Evolutionary conservation across 2,888 invertebrate species (phyloP), one percentile per base, ranked within the genome.

Genomic region (Epicampocera succincta): DNA sequence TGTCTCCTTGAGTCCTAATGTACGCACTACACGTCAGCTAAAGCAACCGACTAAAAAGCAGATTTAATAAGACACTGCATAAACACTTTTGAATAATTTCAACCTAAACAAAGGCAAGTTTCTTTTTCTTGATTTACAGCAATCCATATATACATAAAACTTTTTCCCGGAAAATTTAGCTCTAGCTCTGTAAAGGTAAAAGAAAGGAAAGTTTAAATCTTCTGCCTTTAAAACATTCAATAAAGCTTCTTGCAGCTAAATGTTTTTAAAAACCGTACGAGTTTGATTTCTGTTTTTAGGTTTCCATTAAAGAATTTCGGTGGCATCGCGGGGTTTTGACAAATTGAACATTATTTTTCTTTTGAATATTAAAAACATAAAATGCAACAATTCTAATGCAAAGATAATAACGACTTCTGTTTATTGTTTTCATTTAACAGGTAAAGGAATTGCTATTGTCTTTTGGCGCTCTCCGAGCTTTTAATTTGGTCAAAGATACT

Each of bases 401-500:
- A 29, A 52, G 40, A 69, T 56, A 44, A 52, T 69, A 72, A 65
- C 15, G 17, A 0, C 4, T 38, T 33, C 9, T 21, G 38, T 13
- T n/a, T 17, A 33, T 33, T 60, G 3, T 46, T 44, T 52, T n/a
- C 33, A 52, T 77, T 52, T 65, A 58, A 63, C 44, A 98, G 98
- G 98, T 99, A 78, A 99, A 99, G 93, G 99, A 99, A 92, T 93
- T 99, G 85, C 93, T 99, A 90, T 96, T 97, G 94, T 98, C 98
- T 79, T 99, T 99, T 93, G 99, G 99, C 84, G 98, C 98, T 91
- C 93, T 99, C 85, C 94, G 97, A 89, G 98, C 99, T 72, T 99
- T 99, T 94, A 99, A 99, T 93, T 93, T 99, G 92, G 99, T 99
- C 85, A 98, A 98, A 92, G 99, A 99, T 92, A 96, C 97, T 13